Percentiles rank a stretch among this genome's conserved stretches.
Evolutionary conservation across 2,888 invertebrate genomes (phyloP).

Genomic region (Eupithecia dodoneata): DNA sequence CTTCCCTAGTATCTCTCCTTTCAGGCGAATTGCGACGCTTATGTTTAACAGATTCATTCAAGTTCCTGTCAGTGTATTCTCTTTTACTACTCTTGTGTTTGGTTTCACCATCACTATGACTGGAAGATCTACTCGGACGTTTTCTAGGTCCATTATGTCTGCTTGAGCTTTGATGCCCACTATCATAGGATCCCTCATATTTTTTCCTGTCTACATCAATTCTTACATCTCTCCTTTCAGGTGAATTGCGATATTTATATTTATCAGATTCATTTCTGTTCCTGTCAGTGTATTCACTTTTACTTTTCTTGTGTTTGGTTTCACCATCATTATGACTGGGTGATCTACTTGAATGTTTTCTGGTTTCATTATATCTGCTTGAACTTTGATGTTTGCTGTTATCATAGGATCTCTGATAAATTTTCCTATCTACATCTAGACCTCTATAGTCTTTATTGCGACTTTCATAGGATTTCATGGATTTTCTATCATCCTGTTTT

Average conservation of each 20-base stretch:
- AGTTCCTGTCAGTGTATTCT: conserved; percentile 44
- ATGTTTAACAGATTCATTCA: conserved; percentile 10
- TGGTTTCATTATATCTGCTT: conserved; percentile 39
- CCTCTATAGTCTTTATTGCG: not conserved
- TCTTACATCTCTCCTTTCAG: conserved; percentile 34
- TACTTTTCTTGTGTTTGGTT: conserved; percentile 49
- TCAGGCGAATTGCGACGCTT: conserved; percentile 17
- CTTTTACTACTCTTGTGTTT: conserved; percentile 49
- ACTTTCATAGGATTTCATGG: conserved; percentile 5
- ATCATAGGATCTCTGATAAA: conserved; percentile 12
- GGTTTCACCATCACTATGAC: conserved; percentile 44
- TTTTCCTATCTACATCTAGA: conserved; percentile 12
- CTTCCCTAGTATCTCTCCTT: conserved; percentile 40
- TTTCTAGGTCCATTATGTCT: conserved; percentile 45
- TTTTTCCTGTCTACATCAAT: not conserved
- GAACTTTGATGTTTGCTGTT: conserved; percentile 26
- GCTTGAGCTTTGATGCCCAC: conserved; percentile 27
- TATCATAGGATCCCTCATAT: conserved; percentile 19
- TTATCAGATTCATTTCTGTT: conserved; percentile 18
- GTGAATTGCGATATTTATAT: conserved; percentile 12
- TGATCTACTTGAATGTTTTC: conserved; percentile 50
- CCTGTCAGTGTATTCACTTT: conserved; percentile 44
- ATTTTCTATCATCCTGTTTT: conserved; percentile 14
- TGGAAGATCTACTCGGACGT: conserved; percentile 48
- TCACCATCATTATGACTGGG: conserved; percentile 46